These are phyloP conservation scores for Platalea minor DNA, from an alignment of 2,797 vertebrate species.

Conservation along the genomic window DNA sequence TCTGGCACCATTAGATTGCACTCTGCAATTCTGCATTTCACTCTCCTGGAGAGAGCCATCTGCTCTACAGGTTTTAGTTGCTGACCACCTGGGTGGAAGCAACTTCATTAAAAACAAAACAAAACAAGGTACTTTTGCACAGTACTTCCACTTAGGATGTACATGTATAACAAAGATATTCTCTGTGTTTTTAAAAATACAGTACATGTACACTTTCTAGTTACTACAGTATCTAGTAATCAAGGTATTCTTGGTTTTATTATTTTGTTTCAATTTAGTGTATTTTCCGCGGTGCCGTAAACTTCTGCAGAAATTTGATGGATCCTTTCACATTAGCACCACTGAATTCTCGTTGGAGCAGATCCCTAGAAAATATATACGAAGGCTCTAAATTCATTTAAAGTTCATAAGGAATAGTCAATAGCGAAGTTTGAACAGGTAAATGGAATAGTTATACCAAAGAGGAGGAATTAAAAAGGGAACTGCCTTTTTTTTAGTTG, in stretches of 20 bases:
- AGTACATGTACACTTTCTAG: background rate
- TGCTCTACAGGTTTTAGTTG: constrained; percentile 14
- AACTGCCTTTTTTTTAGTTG: background rate
- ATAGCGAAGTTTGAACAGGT: background rate
- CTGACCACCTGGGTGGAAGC: constrained; percentile 3
- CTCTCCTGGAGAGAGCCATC: constrained; percentile 20
- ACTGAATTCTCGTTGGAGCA: background rate
- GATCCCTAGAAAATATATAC: background rate
- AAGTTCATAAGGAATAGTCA: background rate
- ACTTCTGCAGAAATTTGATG: background rate
- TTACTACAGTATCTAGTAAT: background rate
- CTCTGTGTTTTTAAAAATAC: background rate
- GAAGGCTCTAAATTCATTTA: background rate
- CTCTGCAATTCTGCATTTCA: background rate
- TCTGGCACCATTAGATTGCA: background rate
- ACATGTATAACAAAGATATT: background rate
- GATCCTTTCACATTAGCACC: background rate
- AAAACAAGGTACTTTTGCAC: background rate
- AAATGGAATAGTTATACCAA: background rate
- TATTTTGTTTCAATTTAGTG: background rate
- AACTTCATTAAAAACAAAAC: constrained; percentile 29
- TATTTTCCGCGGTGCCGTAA: background rate
- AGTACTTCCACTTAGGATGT: background rate
- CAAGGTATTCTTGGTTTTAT: background rate
- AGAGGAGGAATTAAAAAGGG: background rate